Conservation (phyloP, 2,888 invertebrate genomes). For the Julus scanicus region DNA sequence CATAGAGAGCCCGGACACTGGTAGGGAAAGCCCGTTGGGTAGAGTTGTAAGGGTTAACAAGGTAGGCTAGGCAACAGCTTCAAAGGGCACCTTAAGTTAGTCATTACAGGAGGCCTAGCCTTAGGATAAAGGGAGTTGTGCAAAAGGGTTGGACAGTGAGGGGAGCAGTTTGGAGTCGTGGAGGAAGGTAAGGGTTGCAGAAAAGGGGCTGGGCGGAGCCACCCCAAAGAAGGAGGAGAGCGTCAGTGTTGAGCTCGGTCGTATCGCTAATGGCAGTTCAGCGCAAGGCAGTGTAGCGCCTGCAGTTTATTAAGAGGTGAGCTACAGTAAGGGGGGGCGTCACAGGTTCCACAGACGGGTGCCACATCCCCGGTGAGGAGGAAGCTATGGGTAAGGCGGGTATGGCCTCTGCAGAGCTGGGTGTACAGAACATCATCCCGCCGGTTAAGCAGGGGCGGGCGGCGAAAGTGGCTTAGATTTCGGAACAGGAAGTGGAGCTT, state of each 20-base stretch:
- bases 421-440: background rate
- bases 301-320: background rate
- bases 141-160: no score
- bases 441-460: background rate
- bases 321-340: background rate
- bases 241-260: background rate
- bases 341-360: background rate
- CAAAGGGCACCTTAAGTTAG: no score
- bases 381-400: background rate
- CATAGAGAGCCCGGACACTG: no score
- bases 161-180: background rate
- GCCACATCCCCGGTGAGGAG: background rate
- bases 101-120: no score
- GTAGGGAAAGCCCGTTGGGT: no score
- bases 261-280: background rate
- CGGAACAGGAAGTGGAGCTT: background rate
- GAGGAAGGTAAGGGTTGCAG: background rate
- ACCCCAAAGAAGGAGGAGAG: background rate
- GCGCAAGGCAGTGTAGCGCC: background rate
- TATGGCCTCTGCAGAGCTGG: background rate
- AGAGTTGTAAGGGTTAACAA: no score
- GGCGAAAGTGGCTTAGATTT: accelerated
- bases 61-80: no score
- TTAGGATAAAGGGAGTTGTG: no score
- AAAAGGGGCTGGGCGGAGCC: background rate